Conservation (phyloP, 1,140 invertebrate genomes). For the Anagrus nilaparvatae region DNA sequence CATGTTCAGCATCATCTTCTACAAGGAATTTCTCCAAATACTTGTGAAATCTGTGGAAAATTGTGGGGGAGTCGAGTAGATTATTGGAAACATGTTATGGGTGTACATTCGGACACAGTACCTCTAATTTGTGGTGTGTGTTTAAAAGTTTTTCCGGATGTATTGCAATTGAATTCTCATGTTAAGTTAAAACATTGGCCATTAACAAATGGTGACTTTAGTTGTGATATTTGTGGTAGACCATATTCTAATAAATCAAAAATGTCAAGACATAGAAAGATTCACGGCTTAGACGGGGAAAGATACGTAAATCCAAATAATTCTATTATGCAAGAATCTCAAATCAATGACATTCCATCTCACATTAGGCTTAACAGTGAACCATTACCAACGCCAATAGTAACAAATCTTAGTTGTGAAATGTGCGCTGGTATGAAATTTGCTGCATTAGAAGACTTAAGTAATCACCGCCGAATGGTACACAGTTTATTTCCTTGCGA, state of each 20-base stretch:
- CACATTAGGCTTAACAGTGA: background rate
- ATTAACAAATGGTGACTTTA: slow-evolving; percentile 41
- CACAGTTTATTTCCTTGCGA: slow-evolving; percentile 52
- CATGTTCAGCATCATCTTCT: slow-evolving; percentile 41
- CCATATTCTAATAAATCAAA: slow-evolving; percentile 47
- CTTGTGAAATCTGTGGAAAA: slow-evolving; percentile 45
- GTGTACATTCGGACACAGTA: slow-evolving; percentile 44
- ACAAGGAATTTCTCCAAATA: slow-evolving; percentile 41
- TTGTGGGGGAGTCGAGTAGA: slow-evolving; percentile 46
- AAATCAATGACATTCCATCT: too few relatives aligned
- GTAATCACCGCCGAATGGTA: slow-evolving; percentile 43
- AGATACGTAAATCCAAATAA: slow-evolving; percentile 8
- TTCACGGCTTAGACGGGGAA: slow-evolving; percentile 35
- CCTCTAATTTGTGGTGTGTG: slow-evolving; percentile 47
- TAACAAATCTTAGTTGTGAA: slow-evolving; percentile 37
- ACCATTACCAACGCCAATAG: slow-evolving; percentile 4
- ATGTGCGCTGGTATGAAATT: slow-evolving; percentile 38
- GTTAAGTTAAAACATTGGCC: slow-evolving; percentile 43
- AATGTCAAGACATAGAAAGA: slow-evolving; percentile 44
- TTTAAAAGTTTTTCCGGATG: slow-evolving; percentile 43
- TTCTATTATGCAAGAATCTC: too few relatives aligned
- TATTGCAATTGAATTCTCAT: slow-evolving; percentile 38
- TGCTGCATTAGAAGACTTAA: slow-evolving; percentile 41
- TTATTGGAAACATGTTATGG: slow-evolving; percentile 49
- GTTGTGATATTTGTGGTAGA: slow-evolving; percentile 46